Conservation (phyloP, 2,113 vertebrate species). For the Trachemys scripta region DNA sequence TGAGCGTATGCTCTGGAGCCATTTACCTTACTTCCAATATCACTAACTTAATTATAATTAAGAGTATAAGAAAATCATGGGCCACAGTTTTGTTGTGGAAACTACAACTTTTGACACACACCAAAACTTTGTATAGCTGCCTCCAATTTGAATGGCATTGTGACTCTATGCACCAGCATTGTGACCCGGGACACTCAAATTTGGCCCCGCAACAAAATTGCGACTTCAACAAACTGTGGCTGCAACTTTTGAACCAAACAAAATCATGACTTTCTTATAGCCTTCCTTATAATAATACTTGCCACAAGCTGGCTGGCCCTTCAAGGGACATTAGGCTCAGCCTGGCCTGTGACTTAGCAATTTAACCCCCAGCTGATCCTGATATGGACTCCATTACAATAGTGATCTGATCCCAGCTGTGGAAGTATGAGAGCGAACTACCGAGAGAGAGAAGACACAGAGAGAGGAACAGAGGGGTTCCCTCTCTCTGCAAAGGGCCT, state of each 20-base stretch:
- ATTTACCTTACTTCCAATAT: rapidly evolving
- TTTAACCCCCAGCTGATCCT: neutral
- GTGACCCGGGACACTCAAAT: neutral
- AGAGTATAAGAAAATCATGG: neutral
- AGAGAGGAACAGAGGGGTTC: neutral
- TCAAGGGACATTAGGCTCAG: neutral
- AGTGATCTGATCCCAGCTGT: neutral
- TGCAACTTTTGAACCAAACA: neutral
- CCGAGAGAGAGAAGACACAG: neutral
- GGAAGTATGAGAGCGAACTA: neutral
- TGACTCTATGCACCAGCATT: neutral
- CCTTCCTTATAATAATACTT: neutral
- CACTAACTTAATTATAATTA: neutral
- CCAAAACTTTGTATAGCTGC: neutral
- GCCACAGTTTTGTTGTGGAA: neutral
- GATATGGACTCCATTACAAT: neutral
- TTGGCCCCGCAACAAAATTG: neutral
- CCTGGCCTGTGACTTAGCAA: neutral
- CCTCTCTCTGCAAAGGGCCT: neutral
- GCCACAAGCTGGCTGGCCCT: neutral
- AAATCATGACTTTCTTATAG: neutral
- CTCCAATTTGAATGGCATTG: neutral
- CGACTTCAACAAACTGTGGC: neutral
- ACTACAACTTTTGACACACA: neutral
- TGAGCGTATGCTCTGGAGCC: no score